Evolutionary conservation across 2,113 vertebrate species (phyloP).

Genomic region (Lontra canadensis): DNA sequence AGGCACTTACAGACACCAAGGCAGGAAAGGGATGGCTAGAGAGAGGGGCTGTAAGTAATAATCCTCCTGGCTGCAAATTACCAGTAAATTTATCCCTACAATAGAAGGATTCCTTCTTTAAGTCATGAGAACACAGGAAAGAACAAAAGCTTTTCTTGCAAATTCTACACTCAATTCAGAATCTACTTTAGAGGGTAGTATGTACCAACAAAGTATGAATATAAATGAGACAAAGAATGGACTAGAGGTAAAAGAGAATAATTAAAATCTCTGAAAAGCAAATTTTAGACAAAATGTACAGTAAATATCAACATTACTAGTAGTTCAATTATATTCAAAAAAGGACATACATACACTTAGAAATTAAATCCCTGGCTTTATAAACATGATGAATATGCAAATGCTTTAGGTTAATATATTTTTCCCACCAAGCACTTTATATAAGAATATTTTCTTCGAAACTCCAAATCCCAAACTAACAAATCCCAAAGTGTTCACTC

Average conservation of each 20-base stretch:
- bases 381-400: constrained; percentile 9
- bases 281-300: background rate
- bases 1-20: background rate
- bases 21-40: background rate
- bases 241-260: background rate
- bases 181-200: background rate
- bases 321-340: constrained; percentile 15
- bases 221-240: constrained; percentile 20
- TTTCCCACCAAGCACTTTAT: constrained; percentile 32
- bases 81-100: background rate
- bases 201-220: background rate
- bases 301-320: background rate
- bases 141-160: background rate
- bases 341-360: background rate
- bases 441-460: constrained; percentile 23
- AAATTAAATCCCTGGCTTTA: constrained; percentile 35
- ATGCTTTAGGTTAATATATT: constrained; percentile 23
- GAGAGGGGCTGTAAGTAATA: fast-evolving
- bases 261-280: constrained; percentile 13
- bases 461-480: background rate
- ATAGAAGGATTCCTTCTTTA: background rate
- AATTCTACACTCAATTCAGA: background rate
- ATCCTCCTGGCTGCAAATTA: background rate
- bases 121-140: background rate
- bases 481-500: constrained; percentile 1